Conservation (phyloP, 2,113 vertebrate genomes). For the Muntiacus muntjak region DNA sequence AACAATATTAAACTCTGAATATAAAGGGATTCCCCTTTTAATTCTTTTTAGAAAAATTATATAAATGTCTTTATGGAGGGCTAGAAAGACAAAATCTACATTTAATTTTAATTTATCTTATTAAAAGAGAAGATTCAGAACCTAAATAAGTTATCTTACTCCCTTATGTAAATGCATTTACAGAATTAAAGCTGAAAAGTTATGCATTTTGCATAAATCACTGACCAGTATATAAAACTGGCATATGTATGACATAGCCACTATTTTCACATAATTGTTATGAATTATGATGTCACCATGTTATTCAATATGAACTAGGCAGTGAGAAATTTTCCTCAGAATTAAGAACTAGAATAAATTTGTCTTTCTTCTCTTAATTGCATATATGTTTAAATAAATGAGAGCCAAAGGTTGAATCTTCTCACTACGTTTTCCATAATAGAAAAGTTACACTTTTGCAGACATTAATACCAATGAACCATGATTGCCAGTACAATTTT, state of each 20-base stretch:
- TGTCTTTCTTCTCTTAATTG: background rate
- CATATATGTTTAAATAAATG: background rate
- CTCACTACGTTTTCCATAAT: background rate
- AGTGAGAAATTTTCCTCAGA: background rate
- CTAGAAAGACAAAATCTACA: background rate
- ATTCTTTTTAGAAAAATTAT: background rate
- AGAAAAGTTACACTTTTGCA: background rate
- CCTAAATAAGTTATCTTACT: background rate
- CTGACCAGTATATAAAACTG: background rate
- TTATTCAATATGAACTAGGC: background rate
- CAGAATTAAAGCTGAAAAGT: background rate
- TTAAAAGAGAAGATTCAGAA: background rate
- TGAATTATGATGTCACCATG: background rate
- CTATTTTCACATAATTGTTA: background rate
- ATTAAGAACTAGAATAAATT: background rate
- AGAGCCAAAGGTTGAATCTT: background rate
- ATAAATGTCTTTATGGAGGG: background rate
- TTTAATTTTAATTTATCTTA: background rate
- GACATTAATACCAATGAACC: background rate
- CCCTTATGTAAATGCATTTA: background rate
- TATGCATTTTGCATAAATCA: background rate
- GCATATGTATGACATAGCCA: background rate
- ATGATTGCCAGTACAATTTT: background rate
- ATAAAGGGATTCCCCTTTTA: background rate
- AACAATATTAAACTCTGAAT: background rate